These are phyloP conservation scores for Harlomillsia oculata DNA, from an alignment of 1,140 invertebrate species.

Conservation along the genomic window DNA sequence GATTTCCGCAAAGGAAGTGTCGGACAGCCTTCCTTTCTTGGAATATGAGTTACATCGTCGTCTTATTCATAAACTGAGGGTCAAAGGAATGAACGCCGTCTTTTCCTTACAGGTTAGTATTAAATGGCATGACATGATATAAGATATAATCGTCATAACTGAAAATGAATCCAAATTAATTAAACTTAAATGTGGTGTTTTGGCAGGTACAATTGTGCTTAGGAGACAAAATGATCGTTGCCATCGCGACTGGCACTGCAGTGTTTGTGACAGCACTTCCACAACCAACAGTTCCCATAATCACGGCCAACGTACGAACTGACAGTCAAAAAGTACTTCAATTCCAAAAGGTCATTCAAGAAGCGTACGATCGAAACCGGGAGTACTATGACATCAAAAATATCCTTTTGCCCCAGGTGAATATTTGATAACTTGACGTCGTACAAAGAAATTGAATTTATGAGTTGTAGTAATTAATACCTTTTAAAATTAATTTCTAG, in stretches of 20 bases:
- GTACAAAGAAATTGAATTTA: too few relatives aligned
- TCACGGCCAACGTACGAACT: constrained; percentile 53
- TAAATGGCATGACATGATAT: background rate
- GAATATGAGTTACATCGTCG: constrained; percentile 91
- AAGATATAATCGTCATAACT: background rate
- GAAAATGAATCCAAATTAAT: background rate
- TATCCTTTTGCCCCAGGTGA: constrained; percentile 27
- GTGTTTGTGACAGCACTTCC: constrained; percentile 39
- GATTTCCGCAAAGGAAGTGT: constrained; percentile 85
- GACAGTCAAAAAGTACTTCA: constrained; percentile 54
- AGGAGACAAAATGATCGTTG: constrained; percentile 76
- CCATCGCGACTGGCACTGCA: constrained; percentile 78
- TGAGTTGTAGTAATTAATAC: too few relatives aligned
- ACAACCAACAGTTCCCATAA: constrained; percentile 40
- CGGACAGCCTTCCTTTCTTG: constrained; percentile 82
- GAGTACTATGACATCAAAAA: constrained; percentile 56
- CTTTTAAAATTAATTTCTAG: too few relatives aligned
- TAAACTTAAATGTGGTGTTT: background rate
- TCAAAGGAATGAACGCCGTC: constrained; percentile 88
- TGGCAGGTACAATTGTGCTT: constrained; percentile 65
- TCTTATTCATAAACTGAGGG: constrained; percentile 78
- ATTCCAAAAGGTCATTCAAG: constrained; percentile 54
- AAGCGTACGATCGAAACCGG: constrained; percentile 57
- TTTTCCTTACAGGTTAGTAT: constrained; percentile 61
- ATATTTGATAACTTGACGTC: too few relatives aligned